phyloP scores from a whole-genome alignment of 2,797 vertebrate genomes.

The Coracias cyanogaster region DNA sequence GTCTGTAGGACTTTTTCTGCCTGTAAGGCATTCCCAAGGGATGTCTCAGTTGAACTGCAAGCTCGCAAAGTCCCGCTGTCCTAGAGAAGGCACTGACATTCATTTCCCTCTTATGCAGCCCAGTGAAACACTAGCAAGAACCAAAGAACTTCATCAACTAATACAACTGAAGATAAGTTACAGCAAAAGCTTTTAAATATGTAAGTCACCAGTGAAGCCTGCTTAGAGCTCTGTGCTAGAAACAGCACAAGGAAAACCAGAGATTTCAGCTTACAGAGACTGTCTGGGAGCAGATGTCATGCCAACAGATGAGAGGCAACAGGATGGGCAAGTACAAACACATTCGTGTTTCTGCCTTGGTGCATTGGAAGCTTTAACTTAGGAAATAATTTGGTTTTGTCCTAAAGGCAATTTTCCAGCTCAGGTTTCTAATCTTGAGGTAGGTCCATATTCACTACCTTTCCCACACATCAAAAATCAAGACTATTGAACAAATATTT shows the following conservation, averaged over 20 bases:
- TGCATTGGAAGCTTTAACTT: neutral
- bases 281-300: neutral
- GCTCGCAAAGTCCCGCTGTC: conserved; percentile 3
- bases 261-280: neutral
- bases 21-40: conserved; percentile 42
- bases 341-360: neutral
- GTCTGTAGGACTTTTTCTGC: conserved; percentile 51
- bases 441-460: neutral
- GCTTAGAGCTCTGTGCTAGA: neutral
- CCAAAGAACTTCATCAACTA: neutral
- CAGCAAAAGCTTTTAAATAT: conserved; percentile 1
- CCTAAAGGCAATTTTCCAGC: neutral
- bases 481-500: neutral
- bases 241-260: neutral
- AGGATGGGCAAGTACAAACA: neutral
- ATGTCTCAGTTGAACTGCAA: conserved; percentile 27
- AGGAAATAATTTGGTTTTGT: fast-evolving
- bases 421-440: neutral
- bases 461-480: neutral
- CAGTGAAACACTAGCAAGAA: neutral
- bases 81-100: conserved; percentile 44
- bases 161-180: neutral
- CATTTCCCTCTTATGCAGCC: neutral
- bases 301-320: neutral
- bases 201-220: neutral